phyloP scores from a whole-genome alignment of 2,113 vertebrate species.

The Chaetorhynchus papuensis region DNA sequence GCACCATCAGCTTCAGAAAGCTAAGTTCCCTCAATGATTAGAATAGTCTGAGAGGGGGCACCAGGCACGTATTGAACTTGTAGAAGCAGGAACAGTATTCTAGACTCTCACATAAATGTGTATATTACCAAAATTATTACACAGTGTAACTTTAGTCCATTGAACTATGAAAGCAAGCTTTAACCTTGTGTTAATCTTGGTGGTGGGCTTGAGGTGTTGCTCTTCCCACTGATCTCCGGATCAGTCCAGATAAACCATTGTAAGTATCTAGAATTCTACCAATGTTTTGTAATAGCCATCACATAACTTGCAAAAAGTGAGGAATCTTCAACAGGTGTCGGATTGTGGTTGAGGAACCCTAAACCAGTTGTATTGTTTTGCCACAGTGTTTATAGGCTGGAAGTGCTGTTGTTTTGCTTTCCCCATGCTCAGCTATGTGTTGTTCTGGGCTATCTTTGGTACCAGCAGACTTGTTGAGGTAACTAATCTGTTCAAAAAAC shows the following conservation, averaged over 20 bases:
- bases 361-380: neutral
- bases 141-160: neutral
- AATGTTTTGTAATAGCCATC: neutral
- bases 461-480: neutral
- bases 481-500: neutral
- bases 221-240: neutral
- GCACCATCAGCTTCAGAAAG: neutral
- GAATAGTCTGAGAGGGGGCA: neutral
- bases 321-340: neutral
- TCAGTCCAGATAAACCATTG: neutral
- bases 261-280: neutral
- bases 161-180: neutral
- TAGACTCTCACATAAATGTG: neutral
- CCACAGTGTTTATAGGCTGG: neutral
- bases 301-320: neutral
- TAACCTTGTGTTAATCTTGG: neutral
- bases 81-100: neutral
- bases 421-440: neutral
- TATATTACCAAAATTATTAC: neutral
- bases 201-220: neutral
- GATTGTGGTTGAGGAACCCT: neutral
- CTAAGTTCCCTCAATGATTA: neutral
- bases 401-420: neutral
- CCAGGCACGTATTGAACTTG: fast-evolving
- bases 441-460: neutral